Percentiles rank a stretch among this genome's conserved stretches.
These are phyloP conservation scores for Sebastes cheni DNA, from an alignment of 2,797 vertebrate species.

Conservation along the genomic window DNA sequence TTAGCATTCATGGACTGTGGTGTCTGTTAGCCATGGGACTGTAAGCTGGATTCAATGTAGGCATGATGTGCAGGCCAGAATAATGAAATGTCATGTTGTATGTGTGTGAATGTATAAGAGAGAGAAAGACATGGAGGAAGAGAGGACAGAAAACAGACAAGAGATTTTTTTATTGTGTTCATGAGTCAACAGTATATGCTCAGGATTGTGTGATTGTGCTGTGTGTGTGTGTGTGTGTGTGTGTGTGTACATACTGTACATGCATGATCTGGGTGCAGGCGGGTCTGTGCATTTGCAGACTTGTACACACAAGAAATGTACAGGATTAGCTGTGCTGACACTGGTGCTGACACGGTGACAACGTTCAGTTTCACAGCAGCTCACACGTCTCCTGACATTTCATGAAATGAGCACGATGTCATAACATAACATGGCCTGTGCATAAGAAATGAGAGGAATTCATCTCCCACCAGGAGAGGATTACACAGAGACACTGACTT, in stretches of 20 bases:
- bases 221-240: not conserved
- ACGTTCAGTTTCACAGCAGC: constrained; percentile 1
- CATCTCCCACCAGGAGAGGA: constrained; percentile 28
- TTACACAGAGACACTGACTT: constrained; percentile 28
- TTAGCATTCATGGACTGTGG: constrained; percentile 10
- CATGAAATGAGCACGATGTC: constrained; percentile 1
- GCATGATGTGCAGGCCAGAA: constrained; percentile 7
- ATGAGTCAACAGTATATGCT: not conserved
- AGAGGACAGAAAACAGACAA: not conserved
- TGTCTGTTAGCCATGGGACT: not conserved
- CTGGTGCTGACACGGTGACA: not conserved
- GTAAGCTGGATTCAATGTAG: constrained; percentile 1
- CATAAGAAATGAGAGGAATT: constrained; percentile 21
- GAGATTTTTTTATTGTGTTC: not conserved
- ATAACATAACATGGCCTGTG: constrained; percentile 17
- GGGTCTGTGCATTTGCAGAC: not conserved
- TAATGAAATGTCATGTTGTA: constrained; percentile 4
- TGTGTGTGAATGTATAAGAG: not conserved
- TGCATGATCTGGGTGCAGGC: not conserved
- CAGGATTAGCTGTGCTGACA: not conserved
- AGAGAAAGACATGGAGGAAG: not conserved
- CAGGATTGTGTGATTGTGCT: not conserved
- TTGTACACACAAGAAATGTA: not conserved
- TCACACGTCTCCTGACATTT: constrained; percentile 24
- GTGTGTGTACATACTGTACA: not conserved